A percentile compares a stretch with the other conserved stretches of the same genome.
Evolutionary conservation across 2,888 invertebrate genomes (phyloP).

Genomic region (Melangyna quadrimaculata): DNA sequence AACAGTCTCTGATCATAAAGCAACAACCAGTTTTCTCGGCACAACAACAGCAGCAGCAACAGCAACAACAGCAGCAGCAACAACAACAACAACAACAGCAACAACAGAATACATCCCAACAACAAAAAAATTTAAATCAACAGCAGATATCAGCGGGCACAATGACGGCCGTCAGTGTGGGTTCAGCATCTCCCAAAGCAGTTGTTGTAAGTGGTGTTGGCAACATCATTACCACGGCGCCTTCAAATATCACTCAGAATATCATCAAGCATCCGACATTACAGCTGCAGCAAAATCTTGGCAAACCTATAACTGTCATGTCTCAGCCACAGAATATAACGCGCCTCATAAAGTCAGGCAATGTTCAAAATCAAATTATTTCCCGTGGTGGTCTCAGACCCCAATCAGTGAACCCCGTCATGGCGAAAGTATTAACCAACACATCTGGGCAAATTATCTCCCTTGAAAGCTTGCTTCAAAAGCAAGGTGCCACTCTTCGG

Average conservation of each 20-base stretch:
- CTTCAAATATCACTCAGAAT: slow-evolving; percentile 52
- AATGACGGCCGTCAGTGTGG: slow-evolving; percentile 53
- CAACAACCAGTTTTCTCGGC: slow-evolving; percentile 72
- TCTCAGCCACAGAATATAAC: slow-evolving; percentile 73
- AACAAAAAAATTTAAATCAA: slow-evolving; percentile 54
- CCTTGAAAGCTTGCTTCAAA: slow-evolving; percentile 78
- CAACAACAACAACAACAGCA: slow-evolving; percentile 59
- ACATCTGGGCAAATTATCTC: slow-evolving; percentile 82
- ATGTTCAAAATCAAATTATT: slow-evolving; percentile 59
- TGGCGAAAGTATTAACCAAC: slow-evolving; percentile 88
- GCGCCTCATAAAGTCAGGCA: slow-evolving; percentile 73
- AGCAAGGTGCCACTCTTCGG: slow-evolving; percentile 80
- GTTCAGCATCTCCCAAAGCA: slow-evolving; percentile 45
- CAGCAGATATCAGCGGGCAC: slow-evolving; percentile 63
- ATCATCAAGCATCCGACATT: slow-evolving; percentile 64
- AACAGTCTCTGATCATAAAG: slow-evolving; percentile 68
- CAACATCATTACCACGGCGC: slow-evolving; percentile 45
- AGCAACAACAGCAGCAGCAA: slow-evolving; percentile 62
- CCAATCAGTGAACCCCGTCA: slow-evolving; percentile 81
- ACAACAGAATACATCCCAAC: slow-evolving; percentile 42
- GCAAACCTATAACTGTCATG: slow-evolving; percentile 62
- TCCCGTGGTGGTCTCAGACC: slow-evolving; percentile 63
- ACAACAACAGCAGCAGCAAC: slow-evolving; percentile 67
- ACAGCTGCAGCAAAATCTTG: slow-evolving; percentile 64
- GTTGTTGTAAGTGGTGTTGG: slow-evolving; percentile 63